Conservation (phyloP, 2,888 invertebrate species). For the Agonopterix subpropinquella region DNA sequence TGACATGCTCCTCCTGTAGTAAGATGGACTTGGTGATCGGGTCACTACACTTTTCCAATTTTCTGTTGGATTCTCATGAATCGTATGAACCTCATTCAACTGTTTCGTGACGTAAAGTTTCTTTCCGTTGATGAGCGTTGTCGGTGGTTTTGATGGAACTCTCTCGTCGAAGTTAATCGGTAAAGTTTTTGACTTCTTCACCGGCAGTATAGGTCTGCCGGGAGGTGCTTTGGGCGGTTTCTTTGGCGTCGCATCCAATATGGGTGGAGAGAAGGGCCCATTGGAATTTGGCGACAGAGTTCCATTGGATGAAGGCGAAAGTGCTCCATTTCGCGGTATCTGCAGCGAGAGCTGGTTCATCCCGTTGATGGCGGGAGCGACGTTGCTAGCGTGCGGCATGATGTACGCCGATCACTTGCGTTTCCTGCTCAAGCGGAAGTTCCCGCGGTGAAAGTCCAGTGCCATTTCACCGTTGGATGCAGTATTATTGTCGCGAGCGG, state of each 20-base stretch:
- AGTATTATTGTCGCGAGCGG: constrained; percentile 58
- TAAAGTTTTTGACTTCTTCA: constrained; percentile 64
- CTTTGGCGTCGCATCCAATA: constrained; percentile 57
- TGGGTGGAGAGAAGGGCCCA: constrained; percentile 56
- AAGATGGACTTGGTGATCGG: constrained; percentile 56
- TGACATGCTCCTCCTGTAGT: constrained; percentile 56
- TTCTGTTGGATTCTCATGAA: constrained; percentile 36
- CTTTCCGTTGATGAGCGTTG: constrained; percentile 48
- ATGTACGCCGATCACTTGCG: constrained; percentile 43
- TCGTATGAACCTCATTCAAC: constrained; percentile 59
- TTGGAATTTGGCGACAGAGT: constrained; percentile 42
- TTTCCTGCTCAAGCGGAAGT: constrained; percentile 64
- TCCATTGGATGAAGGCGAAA: constrained; percentile 29
- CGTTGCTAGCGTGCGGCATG: constrained; percentile 50
- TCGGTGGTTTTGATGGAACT: constrained; percentile 43
- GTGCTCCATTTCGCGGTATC: constrained; percentile 42
- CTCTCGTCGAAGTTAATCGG: constrained; percentile 64
- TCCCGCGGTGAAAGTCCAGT: constrained; percentile 60
- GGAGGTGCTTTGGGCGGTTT: constrained; percentile 63
- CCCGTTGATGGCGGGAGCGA: constrained; percentile 24
- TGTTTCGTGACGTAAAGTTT: constrained; percentile 60
- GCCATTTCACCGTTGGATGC: constrained; percentile 65
- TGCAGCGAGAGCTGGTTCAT: constrained; percentile 44
- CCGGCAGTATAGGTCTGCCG: constrained; percentile 53
- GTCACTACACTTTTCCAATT: constrained; percentile 36